Percentiles rank a stretch among this genome's conserved stretches.
Conservation (phyloP, 2,113 vertebrate species). For the Helogale parvula region DNA sequence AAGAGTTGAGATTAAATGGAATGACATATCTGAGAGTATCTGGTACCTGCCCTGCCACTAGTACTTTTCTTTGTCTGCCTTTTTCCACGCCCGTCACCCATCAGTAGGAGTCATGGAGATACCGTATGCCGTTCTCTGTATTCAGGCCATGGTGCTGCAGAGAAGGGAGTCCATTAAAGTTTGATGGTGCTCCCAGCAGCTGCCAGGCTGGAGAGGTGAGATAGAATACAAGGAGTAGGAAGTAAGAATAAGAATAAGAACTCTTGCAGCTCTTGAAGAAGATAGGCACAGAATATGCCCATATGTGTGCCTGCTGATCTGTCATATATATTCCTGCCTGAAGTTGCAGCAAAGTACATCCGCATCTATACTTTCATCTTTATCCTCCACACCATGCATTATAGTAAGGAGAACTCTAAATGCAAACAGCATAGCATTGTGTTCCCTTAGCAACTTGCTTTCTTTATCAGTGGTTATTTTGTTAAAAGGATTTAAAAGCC, state of each 20-base stretch:
- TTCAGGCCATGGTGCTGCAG: not conserved
- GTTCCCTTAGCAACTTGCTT: not conserved
- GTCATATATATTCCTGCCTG: not conserved
- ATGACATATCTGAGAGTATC: not conserved
- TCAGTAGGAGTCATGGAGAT: not conserved
- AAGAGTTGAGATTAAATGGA: not conserved
- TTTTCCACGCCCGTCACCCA: not conserved
- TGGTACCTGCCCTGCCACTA: not conserved
- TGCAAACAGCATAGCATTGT: not conserved
- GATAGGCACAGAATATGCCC: not conserved
- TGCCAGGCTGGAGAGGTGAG: not conserved
- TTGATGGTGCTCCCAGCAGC: not conserved
- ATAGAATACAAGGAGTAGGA: constrained; percentile 8
- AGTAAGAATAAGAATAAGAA: not conserved
- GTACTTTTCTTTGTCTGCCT: not conserved
- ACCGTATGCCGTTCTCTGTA: not conserved
- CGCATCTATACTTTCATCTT: not conserved
- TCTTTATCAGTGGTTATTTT: constrained; percentile 30
- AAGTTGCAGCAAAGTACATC: not conserved
- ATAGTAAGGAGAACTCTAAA: not conserved
- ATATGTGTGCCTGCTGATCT: not conserved
- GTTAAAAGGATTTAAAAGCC: constrained; percentile 44
- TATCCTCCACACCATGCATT: not conserved
- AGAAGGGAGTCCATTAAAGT: constrained; percentile 53
- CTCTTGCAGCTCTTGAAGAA: not conserved